Conservation (phyloP, 1,140 invertebrate species). For the Ectropis grisescens region DNA sequence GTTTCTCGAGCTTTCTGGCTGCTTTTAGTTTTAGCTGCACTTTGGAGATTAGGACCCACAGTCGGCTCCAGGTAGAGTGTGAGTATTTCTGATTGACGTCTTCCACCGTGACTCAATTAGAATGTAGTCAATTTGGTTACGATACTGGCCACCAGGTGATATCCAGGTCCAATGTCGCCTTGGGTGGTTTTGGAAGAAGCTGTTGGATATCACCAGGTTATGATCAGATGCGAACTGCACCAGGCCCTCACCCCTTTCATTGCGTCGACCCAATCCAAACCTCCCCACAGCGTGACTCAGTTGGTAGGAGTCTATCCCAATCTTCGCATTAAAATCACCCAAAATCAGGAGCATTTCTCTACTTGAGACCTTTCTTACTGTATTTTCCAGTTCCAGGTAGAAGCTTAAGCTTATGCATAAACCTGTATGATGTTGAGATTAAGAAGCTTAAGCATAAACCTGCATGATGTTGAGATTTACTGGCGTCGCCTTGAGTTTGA, state of each 20-base stretch:
- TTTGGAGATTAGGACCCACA: conserved; percentile 5
- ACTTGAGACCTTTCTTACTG: conserved; percentile 9
- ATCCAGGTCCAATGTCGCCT: conserved; percentile 9
- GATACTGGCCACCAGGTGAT: too few species aligned
- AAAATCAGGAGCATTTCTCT: conserved; percentile 12
- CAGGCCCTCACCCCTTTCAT: conserved; percentile 5
- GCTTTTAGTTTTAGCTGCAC: conserved; percentile 4
- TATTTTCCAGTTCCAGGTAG: conserved; percentile 9
- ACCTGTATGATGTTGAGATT: too few species aligned
- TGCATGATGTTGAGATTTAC: conserved; percentile 9
- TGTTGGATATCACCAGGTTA: conserved; percentile 4
- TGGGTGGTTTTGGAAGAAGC: conserved; percentile 4
- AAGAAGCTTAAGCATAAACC: conserved; percentile 7
- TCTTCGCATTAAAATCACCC: conserved; percentile 18
- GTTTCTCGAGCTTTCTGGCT: conserved; percentile 1
- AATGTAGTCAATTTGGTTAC: conserved; percentile 12
- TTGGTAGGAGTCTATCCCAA: conserved; percentile 8
- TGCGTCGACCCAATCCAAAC: conserved; percentile 9
- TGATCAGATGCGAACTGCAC: conserved; percentile 5
- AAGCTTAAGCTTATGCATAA: too few species aligned
- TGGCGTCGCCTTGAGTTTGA: conserved; percentile 8
- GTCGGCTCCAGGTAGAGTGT: too few species aligned
- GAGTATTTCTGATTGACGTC: too few species aligned
- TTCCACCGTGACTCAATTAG: conserved; percentile 2
- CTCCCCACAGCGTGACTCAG: conserved; percentile 7